Base-by-base conservation (phyloP, 2,888 invertebrate genomes). In the Oscheius sp. region DNA sequence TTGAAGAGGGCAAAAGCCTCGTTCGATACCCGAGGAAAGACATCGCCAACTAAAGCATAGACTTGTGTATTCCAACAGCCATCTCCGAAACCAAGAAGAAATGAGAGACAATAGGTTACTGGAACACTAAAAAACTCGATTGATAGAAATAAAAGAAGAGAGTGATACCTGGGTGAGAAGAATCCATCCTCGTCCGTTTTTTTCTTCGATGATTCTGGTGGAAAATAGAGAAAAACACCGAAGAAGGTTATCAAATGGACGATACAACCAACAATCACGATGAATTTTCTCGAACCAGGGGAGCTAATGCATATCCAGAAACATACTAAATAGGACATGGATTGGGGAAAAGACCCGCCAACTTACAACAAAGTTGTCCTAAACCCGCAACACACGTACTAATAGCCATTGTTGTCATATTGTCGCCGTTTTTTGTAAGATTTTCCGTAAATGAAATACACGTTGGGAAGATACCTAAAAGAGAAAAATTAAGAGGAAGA, bases 1-100 rank as follows among this genome's bases (percentile, higher is more conserved):
- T 97, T 98, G 88, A 95, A 98, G 1, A 98, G 89, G 0, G 97
- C 96, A 88, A 98, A 98, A 0, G 97, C 97, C 12, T 95, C 92
- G 0, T 95, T 93, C 36, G 78, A 78, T 79, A 94, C 92, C 64
- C 93, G 91, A 0, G 93, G 90, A 86, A 92, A 97, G 56, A 94
- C 90, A 9, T 92, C 91, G 1, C 95, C 96, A 36, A 98, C 88
- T 72, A 96, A 91, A 0, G 96, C 93, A 86, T 94, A 96, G 45
- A 71, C 71, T 73, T 81, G 89, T 0, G 97, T 97, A 85, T 97
- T 97, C 89, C 92, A 96, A 87, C 96, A 95, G 14, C 95, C 93
- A 87, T 98, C 97, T 0, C 95, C 97, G 80, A 98, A 92, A 0
- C 97, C 97, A 28, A 98, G 89, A 0, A 95, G 89, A 83, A 95